Evolutionary conservation across 1,140 invertebrate species (phyloP), one percentile per base, ranked within the genome.

Genomic region (Plodia interpunctella): DNA sequence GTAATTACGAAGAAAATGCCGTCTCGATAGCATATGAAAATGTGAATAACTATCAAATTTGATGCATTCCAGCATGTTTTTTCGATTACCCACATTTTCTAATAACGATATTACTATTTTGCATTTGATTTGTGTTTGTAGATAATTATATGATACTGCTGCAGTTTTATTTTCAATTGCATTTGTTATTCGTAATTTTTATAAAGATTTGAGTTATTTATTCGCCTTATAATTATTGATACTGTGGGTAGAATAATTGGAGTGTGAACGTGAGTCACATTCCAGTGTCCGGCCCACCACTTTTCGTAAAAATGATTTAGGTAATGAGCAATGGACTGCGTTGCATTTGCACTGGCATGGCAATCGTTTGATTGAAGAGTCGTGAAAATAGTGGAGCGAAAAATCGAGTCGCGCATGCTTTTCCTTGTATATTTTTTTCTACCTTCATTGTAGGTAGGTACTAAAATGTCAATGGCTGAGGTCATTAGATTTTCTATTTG

Each of bases 241-340:
- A 80, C 74, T 83, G 81, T 80, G 72, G 73, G 80, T 76, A 82
- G 75, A 68, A 76, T 83, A 88, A 87, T 86, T 88, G 71, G 85
- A 86, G 85, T 88, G 85, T 88, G 85, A 88, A 78, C 73, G 70
- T 85, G 85, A 86, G 74, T 88, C 83, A 88, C 73, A 78, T 84
- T 72, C 74, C 67, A 68, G 60, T 69, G 57, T 67, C 63, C 79
- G 72, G 66, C 80, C 80, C 78, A 83, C 83, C 63, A 80, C 51
- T 68, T 72, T 71, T 76, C 51, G 65, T 73, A 80, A 82, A 84
- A 82, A 83, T 84, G 65, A 60, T 77, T 83, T 77, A 72, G 68
- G 61, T 66, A 72, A 56, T 68, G 63, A 55, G 55, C 38, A 25
- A 21, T 15, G 38, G 5, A 44, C 8, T 35, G 32, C 32, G 10